Evolutionary conservation across 2,113 vertebrate species (phyloP).

Genomic region (Amia ocellicauda): DNA sequence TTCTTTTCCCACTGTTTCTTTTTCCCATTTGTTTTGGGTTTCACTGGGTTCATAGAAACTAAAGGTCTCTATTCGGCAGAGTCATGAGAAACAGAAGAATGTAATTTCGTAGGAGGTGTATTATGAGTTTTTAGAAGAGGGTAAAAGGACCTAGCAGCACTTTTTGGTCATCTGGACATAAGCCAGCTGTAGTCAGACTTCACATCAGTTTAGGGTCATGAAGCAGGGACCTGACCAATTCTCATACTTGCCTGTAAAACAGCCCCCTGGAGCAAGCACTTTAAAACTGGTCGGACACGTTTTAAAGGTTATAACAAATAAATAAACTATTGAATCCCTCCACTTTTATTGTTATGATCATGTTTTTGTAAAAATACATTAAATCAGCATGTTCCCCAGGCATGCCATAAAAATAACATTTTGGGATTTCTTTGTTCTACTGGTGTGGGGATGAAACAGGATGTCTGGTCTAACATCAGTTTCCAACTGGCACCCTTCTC

Average conservation of each 20-base stretch:
- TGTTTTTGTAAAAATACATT: constrained; percentile 72
- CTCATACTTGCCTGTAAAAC: constrained; percentile 79
- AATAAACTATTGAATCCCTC: constrained; percentile 84
- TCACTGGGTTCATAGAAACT: constrained; percentile 10
- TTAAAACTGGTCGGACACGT: constrained; percentile 75
- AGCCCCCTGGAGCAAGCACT: constrained; percentile 82
- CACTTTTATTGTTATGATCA: constrained; percentile 87
- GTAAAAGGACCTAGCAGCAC: constrained; percentile 58
- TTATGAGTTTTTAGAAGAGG: constrained; percentile 62
- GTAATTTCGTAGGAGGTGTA: constrained; percentile 61
- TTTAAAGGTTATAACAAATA: constrained; percentile 85
- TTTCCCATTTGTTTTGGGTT: constrained; percentile 5
- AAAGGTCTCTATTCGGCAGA: constrained; percentile 38
- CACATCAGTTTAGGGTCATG: constrained; percentile 78
- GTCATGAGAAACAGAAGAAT: constrained; percentile 48
- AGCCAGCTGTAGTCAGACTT: constrained; percentile 62
- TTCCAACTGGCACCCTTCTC: background rate
- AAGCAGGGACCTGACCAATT: constrained; percentile 71
- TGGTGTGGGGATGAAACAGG: constrained; percentile 43
- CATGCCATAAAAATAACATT: constrained; percentile 72
- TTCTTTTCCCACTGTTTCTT: background rate
- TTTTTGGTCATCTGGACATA: constrained; percentile 59
- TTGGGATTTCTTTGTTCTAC: constrained; percentile 52
- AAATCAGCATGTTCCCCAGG: constrained; percentile 84
- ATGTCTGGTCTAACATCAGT: constrained; percentile 12